Percentiles rank a stretch among this genome's conserved stretches.
These are phyloP conservation scores for Lacerta agilis DNA, from an alignment of 2,797 vertebrate genomes.

Conservation along the genomic window DNA sequence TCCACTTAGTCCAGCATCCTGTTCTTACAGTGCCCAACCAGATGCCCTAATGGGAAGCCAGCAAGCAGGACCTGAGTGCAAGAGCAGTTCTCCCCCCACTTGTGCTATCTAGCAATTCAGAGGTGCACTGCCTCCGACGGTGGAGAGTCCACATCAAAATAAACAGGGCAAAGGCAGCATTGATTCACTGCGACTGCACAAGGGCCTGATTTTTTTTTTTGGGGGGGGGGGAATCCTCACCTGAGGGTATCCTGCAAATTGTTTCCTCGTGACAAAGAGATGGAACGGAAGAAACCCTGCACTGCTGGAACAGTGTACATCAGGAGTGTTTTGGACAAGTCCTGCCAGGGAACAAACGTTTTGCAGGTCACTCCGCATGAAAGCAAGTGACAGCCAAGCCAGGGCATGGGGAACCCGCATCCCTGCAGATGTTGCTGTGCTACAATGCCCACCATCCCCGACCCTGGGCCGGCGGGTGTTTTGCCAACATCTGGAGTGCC, in stretches of 20 bases:
- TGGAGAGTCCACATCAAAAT: background rate
- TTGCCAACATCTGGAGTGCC: too few species aligned
- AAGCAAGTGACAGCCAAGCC: too few species aligned
- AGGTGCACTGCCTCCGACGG: too few species aligned
- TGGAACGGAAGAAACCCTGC: conserved; percentile 97
- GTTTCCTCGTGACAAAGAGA: conserved; percentile 96
- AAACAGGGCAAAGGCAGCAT: background rate
- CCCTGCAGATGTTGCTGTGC: too few species aligned
- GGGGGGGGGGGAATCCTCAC: conserved; percentile 67
- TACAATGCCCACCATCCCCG: too few species aligned
- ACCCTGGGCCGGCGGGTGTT: too few species aligned
- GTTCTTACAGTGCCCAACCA: background rate
- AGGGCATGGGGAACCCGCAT: too few species aligned
- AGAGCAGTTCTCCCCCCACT: too few species aligned
- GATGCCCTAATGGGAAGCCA: background rate
- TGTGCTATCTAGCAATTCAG: too few species aligned
- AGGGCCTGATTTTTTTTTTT: background rate
- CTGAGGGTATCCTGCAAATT: conserved; percentile 98
- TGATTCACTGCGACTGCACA: background rate
- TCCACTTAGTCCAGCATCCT: too few species aligned
- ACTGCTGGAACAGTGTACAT: conserved; percentile 98
- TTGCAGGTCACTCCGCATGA: conserved; percentile 34
- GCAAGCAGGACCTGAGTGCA: background rate
- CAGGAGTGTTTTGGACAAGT: conserved; percentile 93
- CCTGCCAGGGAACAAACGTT: conserved; percentile 77